Base-by-base conservation (phyloP, 2,888 invertebrate species). In the Chesias legatella region DNA sequence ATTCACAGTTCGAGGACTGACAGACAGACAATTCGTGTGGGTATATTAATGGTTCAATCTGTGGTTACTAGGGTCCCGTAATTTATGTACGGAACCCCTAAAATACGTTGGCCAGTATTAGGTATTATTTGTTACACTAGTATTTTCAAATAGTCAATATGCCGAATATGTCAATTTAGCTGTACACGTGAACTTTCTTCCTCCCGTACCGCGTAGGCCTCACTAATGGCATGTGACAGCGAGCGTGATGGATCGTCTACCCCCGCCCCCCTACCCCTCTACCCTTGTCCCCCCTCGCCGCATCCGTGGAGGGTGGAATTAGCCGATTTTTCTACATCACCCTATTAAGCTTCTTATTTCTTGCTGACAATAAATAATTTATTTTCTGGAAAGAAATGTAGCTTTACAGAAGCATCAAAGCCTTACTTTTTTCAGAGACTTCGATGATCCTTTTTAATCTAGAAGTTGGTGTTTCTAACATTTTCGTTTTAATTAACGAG, bases 201-300 rank as follows among this genome's bases (percentile, higher is more conserved):
- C 34, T 7, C 21, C 67, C 49, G 49, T 63, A 45, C 66, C 53
- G 36, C 40, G 46, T 73, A 79, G 78, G 79, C 77, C 71, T 67
- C 52, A 68, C 83, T 86, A 86, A 86, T 86, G 86, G 86, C 81
- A 81, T 74, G 82, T 83, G 86, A 88, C 86, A 83, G 79, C 60
- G 61, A 55, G 55, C 56, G 74, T 86, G 86, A 88, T 84, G 79
- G 88, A 88, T 88, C 81, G 82, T 63, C 62, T 64, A 40, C 10
- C 52, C 54, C 61, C 59, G 48, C 54, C 48, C 36, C 49, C 42
- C 42, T 30, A 38, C 45, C 26, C 21, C 31, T 26, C 44, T 17
- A 17, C 41, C 45, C n/a, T n/a, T n/a, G n/a, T n/a, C n/a, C n/a
- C 28, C 27, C 38, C 43, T 40, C 40, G 41, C 29, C 48, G 43